Evolutionary conservation across 2,797 vertebrate genomes (phyloP).

Genomic region (Syndactyla subalaris): DNA sequence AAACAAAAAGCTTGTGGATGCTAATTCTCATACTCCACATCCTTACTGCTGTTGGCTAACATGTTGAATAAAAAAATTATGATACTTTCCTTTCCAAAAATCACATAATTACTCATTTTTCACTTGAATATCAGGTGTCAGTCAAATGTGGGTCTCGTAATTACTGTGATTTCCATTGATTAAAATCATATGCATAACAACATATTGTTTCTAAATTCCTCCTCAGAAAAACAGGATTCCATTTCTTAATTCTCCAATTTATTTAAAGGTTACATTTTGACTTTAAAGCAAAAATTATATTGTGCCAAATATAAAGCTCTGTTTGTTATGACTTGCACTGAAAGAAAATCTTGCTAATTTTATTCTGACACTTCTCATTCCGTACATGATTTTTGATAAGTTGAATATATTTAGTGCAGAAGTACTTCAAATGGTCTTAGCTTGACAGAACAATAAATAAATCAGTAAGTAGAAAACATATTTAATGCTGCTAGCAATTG

Average conservation of each 20-base stretch:
- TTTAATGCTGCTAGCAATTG: neutral
- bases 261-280: constrained; percentile 28
- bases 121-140: constrained; percentile 42
- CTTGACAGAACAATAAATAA: constrained; percentile 50
- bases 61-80: neutral
- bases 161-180: constrained; percentile 3
- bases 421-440: constrained; percentile 30
- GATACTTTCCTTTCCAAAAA: neutral
- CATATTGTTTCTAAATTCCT: constrained; percentile 16
- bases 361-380: constrained; percentile 37
- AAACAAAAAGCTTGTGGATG: neutral
- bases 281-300: neutral
- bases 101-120: neutral
- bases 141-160: neutral
- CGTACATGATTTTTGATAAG: constrained; percentile 5
- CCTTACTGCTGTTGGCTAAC: constrained; percentile 4
- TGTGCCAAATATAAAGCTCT: constrained; percentile 1
- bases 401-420: constrained; percentile 26
- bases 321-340: constrained; percentile 38
- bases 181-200: neutral
- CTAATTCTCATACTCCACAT: neutral
- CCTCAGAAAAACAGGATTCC: neutral
- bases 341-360: constrained; percentile 37
- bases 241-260: neutral
- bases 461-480: neutral